A percentile compares a stretch with the other conserved stretches of the same genome.
Evolutionary conservation across 2,113 vertebrate genomes (phyloP).

Genomic region (Oryzias woworae): DNA sequence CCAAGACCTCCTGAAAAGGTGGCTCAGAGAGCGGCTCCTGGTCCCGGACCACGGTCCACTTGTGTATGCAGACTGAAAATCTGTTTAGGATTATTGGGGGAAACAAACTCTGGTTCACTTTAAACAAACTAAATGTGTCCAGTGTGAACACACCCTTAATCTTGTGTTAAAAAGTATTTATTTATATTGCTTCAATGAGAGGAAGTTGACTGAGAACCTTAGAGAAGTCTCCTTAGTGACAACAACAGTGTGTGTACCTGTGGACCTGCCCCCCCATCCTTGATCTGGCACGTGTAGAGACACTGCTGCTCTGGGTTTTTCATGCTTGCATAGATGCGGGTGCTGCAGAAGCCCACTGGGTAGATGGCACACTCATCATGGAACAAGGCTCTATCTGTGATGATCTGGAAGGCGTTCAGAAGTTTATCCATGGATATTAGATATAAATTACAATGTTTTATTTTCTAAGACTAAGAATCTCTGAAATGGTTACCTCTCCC

Average conservation of each 20-base stretch:
- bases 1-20: too few relatives aligned
- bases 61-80: too few relatives aligned
- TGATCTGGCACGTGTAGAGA: constrained; percentile 91
- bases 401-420: constrained; percentile 73
- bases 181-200: too few relatives aligned
- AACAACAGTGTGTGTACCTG: constrained; percentile 72
- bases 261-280: constrained; percentile 82
- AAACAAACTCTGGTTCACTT: too few relatives aligned
- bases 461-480: neutral
- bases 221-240: neutral
- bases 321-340: constrained; percentile 83
- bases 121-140: too few relatives aligned
- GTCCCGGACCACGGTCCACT: too few relatives aligned
- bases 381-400: constrained; percentile 85
- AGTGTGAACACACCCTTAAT: too few relatives aligned
- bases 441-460: too few relatives aligned
- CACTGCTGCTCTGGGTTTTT: constrained; percentile 83
- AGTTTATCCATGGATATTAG: neutral
- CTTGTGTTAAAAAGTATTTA: too few relatives aligned
- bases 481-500: constrained; percentile 81
- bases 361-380: constrained; percentile 87
- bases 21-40: too few relatives aligned
- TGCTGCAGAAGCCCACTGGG: constrained; percentile 91
- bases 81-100: too few relatives aligned
- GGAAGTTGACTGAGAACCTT: neutral